Percentiles rank a stretch among this genome's conserved stretches.
phyloP scores from a whole-genome alignment of 2,888 invertebrate genomes.

The Cephus sareptanus region DNA sequence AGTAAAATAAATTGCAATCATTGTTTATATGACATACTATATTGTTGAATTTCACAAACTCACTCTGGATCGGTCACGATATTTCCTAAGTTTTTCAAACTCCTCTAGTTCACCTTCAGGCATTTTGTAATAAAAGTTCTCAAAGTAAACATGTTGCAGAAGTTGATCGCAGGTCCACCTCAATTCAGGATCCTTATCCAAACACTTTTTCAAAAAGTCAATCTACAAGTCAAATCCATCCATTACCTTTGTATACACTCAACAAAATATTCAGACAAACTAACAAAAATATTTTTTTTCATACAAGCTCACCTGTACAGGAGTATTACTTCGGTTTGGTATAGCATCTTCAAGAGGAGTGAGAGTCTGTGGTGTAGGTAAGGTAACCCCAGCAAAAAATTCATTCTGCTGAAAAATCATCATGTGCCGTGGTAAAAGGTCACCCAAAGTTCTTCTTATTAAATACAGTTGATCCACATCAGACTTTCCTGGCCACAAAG shows the following conservation, averaged over 20 bases:
- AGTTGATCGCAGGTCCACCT: constrained; percentile 94
- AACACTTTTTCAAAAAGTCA: constrained; percentile 80
- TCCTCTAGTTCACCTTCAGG: constrained; percentile 78
- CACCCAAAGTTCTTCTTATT: constrained; percentile 94
- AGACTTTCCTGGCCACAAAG: constrained; percentile 98
- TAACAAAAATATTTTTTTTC: neutral
- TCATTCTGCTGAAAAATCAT: constrained; percentile 96
- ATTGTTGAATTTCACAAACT: constrained; percentile 34
- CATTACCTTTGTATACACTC: neutral
- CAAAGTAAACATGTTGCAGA: constrained; percentile 90
- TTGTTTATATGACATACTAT: neutral
- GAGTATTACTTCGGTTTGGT: constrained; percentile 73
- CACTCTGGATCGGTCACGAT: constrained; percentile 75
- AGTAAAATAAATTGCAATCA: neutral
- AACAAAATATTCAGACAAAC: neutral
- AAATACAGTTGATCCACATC: constrained; percentile 98
- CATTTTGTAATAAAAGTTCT: constrained; percentile 85
- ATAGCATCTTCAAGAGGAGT: constrained; percentile 89
- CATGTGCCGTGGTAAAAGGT: constrained; percentile 93
- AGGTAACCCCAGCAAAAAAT: constrained; percentile 90
- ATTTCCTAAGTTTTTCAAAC: constrained; percentile 70
- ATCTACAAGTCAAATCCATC: constrained; percentile 36
- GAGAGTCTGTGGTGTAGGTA: constrained; percentile 90
- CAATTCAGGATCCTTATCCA: constrained; percentile 93
- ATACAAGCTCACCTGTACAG: constrained; percentile 44